Evolutionary conservation across 2,797 vertebrate species (phyloP), one percentile per base, ranked within the genome.

Genomic region (Threskiornis aethiopicus): DNA sequence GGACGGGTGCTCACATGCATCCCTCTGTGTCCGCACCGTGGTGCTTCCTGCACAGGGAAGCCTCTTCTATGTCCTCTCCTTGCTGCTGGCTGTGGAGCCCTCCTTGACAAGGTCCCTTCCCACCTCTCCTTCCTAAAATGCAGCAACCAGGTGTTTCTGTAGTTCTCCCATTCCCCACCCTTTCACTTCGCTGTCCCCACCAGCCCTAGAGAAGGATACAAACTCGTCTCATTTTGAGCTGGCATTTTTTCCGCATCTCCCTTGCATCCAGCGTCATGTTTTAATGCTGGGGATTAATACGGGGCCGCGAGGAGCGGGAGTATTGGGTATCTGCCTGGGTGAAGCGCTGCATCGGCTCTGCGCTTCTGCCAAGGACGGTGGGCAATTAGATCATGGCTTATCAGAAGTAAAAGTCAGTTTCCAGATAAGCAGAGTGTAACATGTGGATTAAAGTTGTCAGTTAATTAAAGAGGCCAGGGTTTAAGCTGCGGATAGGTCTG

Each of bases 381-480:
- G 70, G 58, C 89, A 90, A 79, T 84, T 76, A 79, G 80, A 91
- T 64, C 70, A 49, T 1, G 16, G 85, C 55, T 94, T 94, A 82
- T 90, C 91, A 77, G 70, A 69, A 84, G 58, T 20, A 85, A 73
- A 91, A 96, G 83, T 71, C 64, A 82, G 66, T 94, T 96, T 91
- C 73, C 66, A 87, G 71, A 91, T 71, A 91, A 92, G 42, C 84
- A 75, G 85, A 67, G 49, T 57, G 58, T 86, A 82, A 83, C 70
- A 33, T 12, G n/a, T 87, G 93, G 92, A 90, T 96, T 93, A 78
- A 93, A 95, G 54, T 10, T 94, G 87, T 84, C 87, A 78, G 69
- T 88, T 96, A 91, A 96, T 93, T 90, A 94, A 96, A 95, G 71
- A 87, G 47, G 39, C 47, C 1, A 81, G 12, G 22, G 59, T 84